Percentiles rank a stretch among this genome's conserved stretches.
phyloP scores from a whole-genome alignment of 2,113 vertebrate species.

The Epinephelus moara region DNA sequence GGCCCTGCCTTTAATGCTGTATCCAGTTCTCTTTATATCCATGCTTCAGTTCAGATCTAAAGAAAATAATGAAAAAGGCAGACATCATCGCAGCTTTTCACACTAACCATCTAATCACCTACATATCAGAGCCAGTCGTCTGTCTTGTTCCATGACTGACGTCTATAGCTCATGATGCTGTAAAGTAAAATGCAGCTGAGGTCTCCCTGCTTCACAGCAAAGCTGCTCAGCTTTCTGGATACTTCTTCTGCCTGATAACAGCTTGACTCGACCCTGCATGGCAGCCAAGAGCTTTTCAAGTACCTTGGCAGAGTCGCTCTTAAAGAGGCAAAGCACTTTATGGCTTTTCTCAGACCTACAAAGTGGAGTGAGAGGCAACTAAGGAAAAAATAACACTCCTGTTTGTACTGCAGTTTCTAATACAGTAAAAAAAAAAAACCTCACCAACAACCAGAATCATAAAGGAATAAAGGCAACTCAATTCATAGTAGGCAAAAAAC shows the following conservation, averaged over 20 bases:
- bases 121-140: background rate
- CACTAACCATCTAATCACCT: background rate
- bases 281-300: constrained; percentile 53
- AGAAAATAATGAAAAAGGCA: background rate
- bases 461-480: background rate
- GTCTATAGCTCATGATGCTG: background rate
- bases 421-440: background rate
- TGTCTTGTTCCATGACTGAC: constrained; percentile 10
- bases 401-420: background rate
- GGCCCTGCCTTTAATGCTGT: too few relatives aligned
- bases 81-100: background rate
- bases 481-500: background rate
- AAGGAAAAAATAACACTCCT: background rate
- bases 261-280: constrained; percentile 40
- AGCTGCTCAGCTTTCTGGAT: constrained; percentile 41
- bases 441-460: background rate
- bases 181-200: constrained; percentile 29
- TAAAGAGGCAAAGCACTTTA: constrained; percentile 53
- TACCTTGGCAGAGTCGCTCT: constrained; percentile 39
- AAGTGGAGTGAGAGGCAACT: background rate
- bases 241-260: constrained; percentile 52
- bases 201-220: constrained; percentile 34
- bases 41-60: background rate
- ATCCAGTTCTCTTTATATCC: too few relatives aligned
- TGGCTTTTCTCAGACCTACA: constrained; percentile 19